Base-by-base conservation (phyloP, 2,797 vertebrate genomes). In the Cheracebus regulus region DNA sequence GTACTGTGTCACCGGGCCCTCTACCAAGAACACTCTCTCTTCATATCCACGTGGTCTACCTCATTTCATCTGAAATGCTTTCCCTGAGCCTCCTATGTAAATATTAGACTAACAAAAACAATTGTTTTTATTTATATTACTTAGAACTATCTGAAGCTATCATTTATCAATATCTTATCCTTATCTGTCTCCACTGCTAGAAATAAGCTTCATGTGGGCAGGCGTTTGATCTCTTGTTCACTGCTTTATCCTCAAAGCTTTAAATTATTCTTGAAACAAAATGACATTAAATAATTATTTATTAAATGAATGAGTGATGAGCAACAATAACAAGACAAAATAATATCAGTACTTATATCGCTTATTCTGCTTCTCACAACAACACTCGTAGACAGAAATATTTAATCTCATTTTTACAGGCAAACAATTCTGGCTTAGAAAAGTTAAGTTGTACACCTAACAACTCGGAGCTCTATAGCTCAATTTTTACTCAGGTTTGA, bases 171-270 rank as follows among this genome's bases (percentile, higher is more conserved):
- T 33, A 24, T 81, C 48, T 1, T 58, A 70, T 50, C 19, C 10
- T 0, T 5, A 0, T n/a, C 19, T 44, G 50, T 55, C 1, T 39
- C 58, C 57, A 52, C 17, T 19, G 22, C 2, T 46, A 78, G 22
- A 93, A 52, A 20, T 30, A 83, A 83, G 28, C 26, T 88, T n/a
- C 17, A 5, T 55, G 5, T 8, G 30, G 33, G 7, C 13, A 82
- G 20, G 13, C 11, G 0, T 55, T 90, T 36, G 13, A 1, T 73
- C 30, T 41, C 10, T 13, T 22, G 7, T 78, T 92, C 17, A 19
- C 28, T 81, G 17, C 39, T 76, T 88, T 88, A 55, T 79, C 20
- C 8, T 17, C 2, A 20, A 76, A 19, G 58, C 7, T 4, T 75
- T 61, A 46, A 81, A 15, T 52, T 88, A 19, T 48, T 11, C 9